Conservation (phyloP, 2,797 vertebrate genomes). For the Dryobates pubescens region DNA sequence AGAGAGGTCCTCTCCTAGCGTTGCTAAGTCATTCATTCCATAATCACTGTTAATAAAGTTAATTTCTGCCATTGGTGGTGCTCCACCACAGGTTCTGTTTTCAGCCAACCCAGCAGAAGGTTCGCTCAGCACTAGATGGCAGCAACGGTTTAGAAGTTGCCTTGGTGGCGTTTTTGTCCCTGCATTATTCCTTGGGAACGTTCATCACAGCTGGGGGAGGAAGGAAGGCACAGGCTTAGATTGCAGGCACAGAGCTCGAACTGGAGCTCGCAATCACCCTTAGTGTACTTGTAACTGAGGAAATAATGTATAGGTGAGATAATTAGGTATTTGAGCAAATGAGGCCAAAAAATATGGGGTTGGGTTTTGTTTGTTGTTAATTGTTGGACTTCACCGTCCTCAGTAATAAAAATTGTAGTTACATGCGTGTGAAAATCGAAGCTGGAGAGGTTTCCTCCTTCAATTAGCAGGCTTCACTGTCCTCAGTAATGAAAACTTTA, state of each 20-base stretch:
- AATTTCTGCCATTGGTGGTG: not conserved
- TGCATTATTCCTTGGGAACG: conserved; percentile 54
- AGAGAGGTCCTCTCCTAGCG: not conserved
- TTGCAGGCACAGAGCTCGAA: not conserved
- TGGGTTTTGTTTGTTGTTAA: no score
- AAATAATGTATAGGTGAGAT: not conserved
- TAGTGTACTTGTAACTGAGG: not conserved
- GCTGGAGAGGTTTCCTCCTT: not conserved
- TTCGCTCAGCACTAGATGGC: conserved; percentile 72
- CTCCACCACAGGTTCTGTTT: not conserved
- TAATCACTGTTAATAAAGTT: not conserved
- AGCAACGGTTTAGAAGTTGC: conserved; percentile 69
- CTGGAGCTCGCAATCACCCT: not conserved
- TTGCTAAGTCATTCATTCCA: not conserved
- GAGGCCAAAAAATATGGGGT: not conserved
- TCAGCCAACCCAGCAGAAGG: not conserved
- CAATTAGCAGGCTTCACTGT: not conserved
- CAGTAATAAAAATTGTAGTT: not conserved
- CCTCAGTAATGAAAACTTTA: not conserved
- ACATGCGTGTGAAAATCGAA: no score
- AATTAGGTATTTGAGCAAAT: not conserved
- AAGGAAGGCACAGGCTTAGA: not conserved
- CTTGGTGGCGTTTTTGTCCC: not conserved
- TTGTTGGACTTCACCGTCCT: not conserved
- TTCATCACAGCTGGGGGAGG: not conserved